phyloP scores from a whole-genome alignment of 2,888 invertebrate genomes.

The Argyresthia albistria region DNA sequence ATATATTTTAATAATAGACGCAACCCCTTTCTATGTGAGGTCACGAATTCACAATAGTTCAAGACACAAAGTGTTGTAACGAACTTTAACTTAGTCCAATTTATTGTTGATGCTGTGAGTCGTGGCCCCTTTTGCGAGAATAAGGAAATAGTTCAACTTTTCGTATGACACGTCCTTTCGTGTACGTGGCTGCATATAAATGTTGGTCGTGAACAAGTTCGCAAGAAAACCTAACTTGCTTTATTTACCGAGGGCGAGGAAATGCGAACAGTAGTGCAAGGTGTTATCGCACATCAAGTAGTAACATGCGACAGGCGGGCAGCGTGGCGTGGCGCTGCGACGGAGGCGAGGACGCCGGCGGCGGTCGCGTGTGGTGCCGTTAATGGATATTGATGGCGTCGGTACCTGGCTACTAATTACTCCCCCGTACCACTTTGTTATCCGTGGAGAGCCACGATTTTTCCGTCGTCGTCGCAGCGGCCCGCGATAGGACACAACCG shows the following conservation, averaged over 20 bases:
- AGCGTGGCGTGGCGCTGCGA: no score
- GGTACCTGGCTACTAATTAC: conserved; percentile 54
- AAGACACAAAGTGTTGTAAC: background rate
- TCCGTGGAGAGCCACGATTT: conserved; percentile 15
- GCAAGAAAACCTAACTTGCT: background rate
- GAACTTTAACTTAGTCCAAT: conserved; percentile 2
- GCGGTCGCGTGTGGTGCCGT: conserved; percentile 64
- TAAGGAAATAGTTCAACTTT: background rate
- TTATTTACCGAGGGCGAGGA: conserved; percentile 15
- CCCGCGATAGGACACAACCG: conserved; percentile 7
- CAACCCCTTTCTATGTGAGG: conserved; percentile 17
- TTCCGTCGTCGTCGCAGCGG: background rate
- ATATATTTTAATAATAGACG: conserved; percentile 47
- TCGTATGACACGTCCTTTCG: no score
- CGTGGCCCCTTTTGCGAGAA: background rate
- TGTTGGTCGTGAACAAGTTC: background rate
- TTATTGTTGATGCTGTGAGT: background rate
- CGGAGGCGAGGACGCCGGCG: conserved; percentile 17
- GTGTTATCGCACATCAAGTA: conserved; percentile 37
- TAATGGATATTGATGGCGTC: conserved; percentile 70
- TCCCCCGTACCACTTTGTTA: conserved; percentile 26
- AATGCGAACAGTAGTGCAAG: conserved; percentile 28
- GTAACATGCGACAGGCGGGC: background rate
- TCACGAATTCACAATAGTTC: conserved; percentile 18
- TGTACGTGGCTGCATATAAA: background rate